phyloP scores from a whole-genome alignment of 2,888 invertebrate species.

The Andrena trimmerana region DNA sequence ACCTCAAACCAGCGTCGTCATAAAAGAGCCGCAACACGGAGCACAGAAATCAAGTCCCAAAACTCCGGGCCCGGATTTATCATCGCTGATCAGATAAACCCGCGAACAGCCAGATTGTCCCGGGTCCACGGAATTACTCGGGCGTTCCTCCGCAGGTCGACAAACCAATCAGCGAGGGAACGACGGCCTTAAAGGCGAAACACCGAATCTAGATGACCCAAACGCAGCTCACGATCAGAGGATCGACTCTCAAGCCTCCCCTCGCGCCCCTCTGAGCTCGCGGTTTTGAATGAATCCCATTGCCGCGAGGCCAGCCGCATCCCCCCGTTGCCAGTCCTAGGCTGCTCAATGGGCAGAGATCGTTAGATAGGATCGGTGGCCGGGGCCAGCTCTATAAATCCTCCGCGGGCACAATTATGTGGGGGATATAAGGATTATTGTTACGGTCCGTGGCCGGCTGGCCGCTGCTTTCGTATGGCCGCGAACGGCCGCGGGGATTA shows the following conservation, averaged over 20 bases:
- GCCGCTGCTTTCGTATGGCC: conserved; percentile 67
- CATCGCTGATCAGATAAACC: conserved; percentile 47
- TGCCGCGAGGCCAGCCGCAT: conserved; percentile 58
- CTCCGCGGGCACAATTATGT: conserved; percentile 84
- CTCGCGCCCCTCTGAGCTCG: conserved; percentile 1
- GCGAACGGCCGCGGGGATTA: conserved; percentile 71
- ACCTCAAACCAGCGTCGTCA: not conserved
- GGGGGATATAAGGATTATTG: conserved; percentile 83
- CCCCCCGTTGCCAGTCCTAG: conserved; percentile 68
- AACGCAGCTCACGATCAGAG: conserved; percentile 4
- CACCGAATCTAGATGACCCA: conserved; percentile 57
- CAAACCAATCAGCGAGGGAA: conserved; percentile 50
- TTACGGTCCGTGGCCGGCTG: conserved; percentile 68
- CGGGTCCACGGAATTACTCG: conserved; percentile 44
- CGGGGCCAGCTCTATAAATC: conserved; percentile 82
- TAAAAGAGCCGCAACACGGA: not conserved
- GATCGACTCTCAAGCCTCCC: not conserved
- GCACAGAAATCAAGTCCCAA: not conserved
- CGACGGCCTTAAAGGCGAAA: conserved; percentile 25
- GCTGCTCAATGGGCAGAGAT: conserved; percentile 82
- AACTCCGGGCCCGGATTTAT: conserved; percentile 25
- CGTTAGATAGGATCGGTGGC: conserved; percentile 81
- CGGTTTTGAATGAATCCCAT: conserved; percentile 72
- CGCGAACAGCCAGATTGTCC: conserved; percentile 43
- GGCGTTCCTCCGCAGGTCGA: conserved; percentile 52